Evolutionary conservation across 2,888 invertebrate species (phyloP).

Genomic region (Dendrolimus pini): DNA sequence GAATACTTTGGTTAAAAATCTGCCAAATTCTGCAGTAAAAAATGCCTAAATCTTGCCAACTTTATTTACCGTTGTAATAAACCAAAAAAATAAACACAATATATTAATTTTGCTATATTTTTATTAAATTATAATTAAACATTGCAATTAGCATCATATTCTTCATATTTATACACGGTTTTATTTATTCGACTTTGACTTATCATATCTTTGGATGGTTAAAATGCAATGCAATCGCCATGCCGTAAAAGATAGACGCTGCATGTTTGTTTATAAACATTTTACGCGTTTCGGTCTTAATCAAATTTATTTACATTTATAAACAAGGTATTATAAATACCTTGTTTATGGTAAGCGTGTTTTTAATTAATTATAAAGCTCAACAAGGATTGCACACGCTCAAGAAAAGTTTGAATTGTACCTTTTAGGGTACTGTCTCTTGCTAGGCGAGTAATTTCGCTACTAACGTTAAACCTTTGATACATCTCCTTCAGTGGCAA

Average conservation of each 20-base stretch:
- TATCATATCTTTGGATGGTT: conserved; percentile 5
- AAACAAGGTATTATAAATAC: too few species aligned
- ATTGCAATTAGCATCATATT: too few species aligned
- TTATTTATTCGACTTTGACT: not conserved
- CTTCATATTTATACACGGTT: conserved; percentile 1
- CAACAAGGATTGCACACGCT: not conserved
- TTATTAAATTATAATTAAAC: too few species aligned
- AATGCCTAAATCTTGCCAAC: too few species aligned
- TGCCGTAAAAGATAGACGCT: conserved; percentile 3
- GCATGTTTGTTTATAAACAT: conserved; percentile 10
- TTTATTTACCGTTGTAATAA: too few species aligned
- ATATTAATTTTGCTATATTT: too few species aligned
- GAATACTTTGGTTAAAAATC: too few species aligned
- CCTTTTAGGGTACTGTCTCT: not conserved
- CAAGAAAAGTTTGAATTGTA: not conserved
- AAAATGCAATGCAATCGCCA: conserved; percentile 3
- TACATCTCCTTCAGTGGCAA: too few species aligned
- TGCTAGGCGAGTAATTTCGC: not conserved
- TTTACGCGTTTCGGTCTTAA: conserved; percentile 7
- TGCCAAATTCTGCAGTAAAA: too few species aligned
- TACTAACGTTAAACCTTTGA: too few species aligned
- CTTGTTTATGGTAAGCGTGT: not conserved
- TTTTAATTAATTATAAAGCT: not conserved
- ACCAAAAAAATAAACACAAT: too few species aligned
- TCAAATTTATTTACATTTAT: conserved; percentile 4